phyloP scores from a whole-genome alignment of 2,888 invertebrate genomes.

The Micropterix aruncella region DNA sequence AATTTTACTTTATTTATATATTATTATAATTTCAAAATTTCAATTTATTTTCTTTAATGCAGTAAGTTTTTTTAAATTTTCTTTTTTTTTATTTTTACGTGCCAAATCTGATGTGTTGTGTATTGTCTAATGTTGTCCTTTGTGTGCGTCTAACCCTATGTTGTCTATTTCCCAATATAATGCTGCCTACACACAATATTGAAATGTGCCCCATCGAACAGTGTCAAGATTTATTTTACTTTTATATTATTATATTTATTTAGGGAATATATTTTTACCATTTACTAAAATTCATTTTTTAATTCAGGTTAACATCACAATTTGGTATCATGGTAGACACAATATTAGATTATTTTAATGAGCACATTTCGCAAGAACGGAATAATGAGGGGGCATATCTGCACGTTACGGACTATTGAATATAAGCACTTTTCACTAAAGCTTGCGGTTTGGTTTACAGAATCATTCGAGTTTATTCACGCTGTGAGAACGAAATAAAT shows the following conservation, averaged over 20 bases:
- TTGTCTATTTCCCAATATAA: conserved; percentile 11
- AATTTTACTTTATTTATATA: too few relatives aligned
- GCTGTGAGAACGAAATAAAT: conserved; percentile 18
- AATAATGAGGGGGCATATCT: background rate
- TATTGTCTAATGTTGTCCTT: conserved; percentile 84
- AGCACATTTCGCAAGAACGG: background rate
- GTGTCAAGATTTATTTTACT: conserved; percentile 1
- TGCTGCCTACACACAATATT: background rate
- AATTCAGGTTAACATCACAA: conserved; percentile 11
- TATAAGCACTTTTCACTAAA: background rate
- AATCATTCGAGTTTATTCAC: conserved; percentile 4
- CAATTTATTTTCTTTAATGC: too few relatives aligned
- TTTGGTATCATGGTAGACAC: conserved; percentile 32
- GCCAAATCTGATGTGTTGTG: conserved; percentile 56
- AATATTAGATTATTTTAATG: background rate
- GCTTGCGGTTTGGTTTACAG: background rate
- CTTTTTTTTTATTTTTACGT: conserved; percentile 26
- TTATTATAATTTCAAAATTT: too few relatives aligned
- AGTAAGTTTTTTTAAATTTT: conserved; percentile 3
- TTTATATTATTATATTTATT: background rate
- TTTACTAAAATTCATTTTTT: conserved; percentile 1
- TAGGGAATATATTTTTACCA: background rate
- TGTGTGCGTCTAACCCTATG: conserved; percentile 71
- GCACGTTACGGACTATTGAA: background rate
- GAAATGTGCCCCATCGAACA: conserved; percentile 4